Base-by-base conservation (phyloP, 2,113 vertebrate genomes). In the Pedionomus torquatus region DNA sequence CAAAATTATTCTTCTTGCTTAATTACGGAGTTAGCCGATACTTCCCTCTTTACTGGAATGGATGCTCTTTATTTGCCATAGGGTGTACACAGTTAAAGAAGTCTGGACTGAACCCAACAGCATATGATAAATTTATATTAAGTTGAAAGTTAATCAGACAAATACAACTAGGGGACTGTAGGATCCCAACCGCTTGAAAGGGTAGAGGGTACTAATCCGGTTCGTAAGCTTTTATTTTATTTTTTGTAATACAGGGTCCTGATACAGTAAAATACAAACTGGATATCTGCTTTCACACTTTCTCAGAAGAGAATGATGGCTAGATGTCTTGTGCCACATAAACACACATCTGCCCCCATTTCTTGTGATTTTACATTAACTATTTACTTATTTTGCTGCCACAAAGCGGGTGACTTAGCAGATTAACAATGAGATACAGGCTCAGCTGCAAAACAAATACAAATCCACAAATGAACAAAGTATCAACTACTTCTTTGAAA, bases 361-460 rank as follows among this genome's bases (percentile, higher is more conserved):
- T 90, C 57, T 94, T 89, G 60, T 64, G 78, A 91, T 96, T 97
- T 94, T 87, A 90, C 41, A 17, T 54, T 54, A 10, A 66, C 57
- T 66, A 21, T 52, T 87, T 74, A 41, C 18, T 85, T 80, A 70
- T 94, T 96, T 93, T 90, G 66, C 68, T 88, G 80, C 61, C 75
- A 89, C 43, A 91, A 93, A 93, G 33, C 66, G 86, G 46, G 64
- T 91, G 37, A 92, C 20, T 86, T 96, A 95, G 89, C 70, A 97
- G 90, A 90, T 97, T 95, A 91, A 96, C 43, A 87, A 72, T 43
- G 77, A 97, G 86, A 88, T 68, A 81, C 6, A 88, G 78, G 72
- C 43, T 89, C 58, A 97, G 61, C 83, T 96, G 78, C 66, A 61
- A 52, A 85, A 85, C 54, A 90, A 85, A 93, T 46, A 51, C 75